phyloP scores from a whole-genome alignment of 2,797 vertebrate genomes.

The Amphiprion clarkii region DNA sequence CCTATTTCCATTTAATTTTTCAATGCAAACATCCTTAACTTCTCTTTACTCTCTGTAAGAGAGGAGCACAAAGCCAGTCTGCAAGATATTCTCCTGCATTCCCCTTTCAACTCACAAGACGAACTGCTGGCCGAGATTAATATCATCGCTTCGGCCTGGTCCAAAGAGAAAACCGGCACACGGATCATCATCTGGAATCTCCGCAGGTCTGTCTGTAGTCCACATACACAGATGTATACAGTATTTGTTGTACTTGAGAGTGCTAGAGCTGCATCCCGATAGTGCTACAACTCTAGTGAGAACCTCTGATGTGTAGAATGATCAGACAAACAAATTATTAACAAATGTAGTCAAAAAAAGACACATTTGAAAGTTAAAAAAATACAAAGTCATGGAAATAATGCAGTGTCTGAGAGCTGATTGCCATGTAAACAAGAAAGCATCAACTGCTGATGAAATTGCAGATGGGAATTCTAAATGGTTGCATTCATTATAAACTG shows the following conservation, averaged over 20 bases:
- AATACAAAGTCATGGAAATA: no score
- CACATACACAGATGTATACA: not conserved
- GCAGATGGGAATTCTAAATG: no score
- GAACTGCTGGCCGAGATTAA: slow-evolving; percentile 89
- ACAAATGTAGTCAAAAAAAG: no score
- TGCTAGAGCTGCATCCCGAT: no score
- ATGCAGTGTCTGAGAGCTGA: no score
- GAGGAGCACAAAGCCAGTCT: slow-evolving; percentile 86
- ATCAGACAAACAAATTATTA: no score
- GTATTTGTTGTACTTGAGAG: not conserved
- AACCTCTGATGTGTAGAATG: not conserved
- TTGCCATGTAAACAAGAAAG: no score
- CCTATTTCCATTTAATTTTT: not conserved
- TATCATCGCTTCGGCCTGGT: slow-evolving; percentile 75
- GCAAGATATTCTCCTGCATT: slow-evolving; percentile 88
- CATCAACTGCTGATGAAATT: no score
- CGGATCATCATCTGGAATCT: slow-evolving; percentile 97
- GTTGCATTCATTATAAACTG: no score
- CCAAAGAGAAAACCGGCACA: slow-evolving; percentile 87
- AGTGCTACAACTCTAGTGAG: not conserved
- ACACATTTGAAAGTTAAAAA: no score
- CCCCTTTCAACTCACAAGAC: slow-evolving; percentile 86
- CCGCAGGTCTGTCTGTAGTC: slow-evolving; percentile 82
- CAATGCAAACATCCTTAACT: slow-evolving; percentile 66
- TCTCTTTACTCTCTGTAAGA: slow-evolving; percentile 56